Evolutionary conservation across 2,888 invertebrate species (phyloP), one percentile per base, ranked within the genome.

Genomic region (Mythimna loreyi): DNA sequence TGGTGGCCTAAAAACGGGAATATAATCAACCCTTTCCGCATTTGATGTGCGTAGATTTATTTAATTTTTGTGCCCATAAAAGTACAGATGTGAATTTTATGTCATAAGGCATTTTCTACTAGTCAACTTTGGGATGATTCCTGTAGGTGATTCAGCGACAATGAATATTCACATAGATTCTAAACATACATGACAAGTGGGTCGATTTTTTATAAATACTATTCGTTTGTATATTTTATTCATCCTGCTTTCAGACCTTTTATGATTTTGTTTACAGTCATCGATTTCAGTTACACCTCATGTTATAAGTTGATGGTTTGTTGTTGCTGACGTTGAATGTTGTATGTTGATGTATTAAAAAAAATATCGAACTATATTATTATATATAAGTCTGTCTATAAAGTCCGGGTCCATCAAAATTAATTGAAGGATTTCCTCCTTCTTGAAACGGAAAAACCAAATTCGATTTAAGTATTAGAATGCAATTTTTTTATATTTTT

Each of bases 331-430:
- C n/a, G n/a, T n/a, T n/a, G n/a, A n/a, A n/a, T n/a, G n/a, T n/a
- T n/a, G n/a, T n/a, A n/a, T n/a, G n/a, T n/a, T n/a, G n/a, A n/a
- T n/a, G n/a, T n/a, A n/a, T n/a, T n/a, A n/a, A n/a, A n/a, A n/a
- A n/a, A n/a, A n/a, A n/a, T n/a, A n/a, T n/a, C n/a, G n/a, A n/a
- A n/a, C n/a, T n/a, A n/a, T n/a, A n/a, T n/a, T n/a, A n/a, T n/a
- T n/a, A n/a, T n/a, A n/a, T 83, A 70, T 78, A 78, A 78, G 49
- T 61, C 55, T 55, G 72, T 65, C 47, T 60, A 68, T 72, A 70
- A 75, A 83, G 80, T 83, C 78, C 67, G 74, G 65, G 64, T 72
- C 78, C 62, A 83, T 75, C 63, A 65, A 56, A 78, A 82, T 82
- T 83, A 80, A 83, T 78, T 62, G 72, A 47, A 47, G 57, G 72